These are phyloP conservation scores for Lithophane leautieri DNA, from an alignment of 2,888 invertebrate genomes.

Conservation along the genomic window DNA sequence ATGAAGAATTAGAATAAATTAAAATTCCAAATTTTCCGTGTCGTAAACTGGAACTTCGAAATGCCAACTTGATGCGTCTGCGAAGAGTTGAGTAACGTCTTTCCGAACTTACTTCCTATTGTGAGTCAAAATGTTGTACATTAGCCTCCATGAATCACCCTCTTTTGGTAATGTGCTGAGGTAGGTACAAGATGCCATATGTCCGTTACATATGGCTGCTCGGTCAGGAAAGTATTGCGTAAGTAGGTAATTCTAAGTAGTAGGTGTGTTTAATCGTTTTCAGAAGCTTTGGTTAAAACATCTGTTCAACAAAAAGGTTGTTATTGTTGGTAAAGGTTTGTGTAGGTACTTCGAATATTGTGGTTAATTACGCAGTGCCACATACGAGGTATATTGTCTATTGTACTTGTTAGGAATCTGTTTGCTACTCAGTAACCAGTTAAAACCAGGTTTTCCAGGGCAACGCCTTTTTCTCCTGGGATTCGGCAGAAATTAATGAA, in stretches of 20 bases:
- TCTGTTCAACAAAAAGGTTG: conserved; percentile 13
- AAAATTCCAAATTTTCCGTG: not conserved
- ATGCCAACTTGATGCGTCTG: conserved; percentile 51
- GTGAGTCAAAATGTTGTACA: conserved; percentile 58
- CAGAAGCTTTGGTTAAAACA: conserved; percentile 12
- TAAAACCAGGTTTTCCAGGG: not conserved
- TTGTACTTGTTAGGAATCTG: not conserved
- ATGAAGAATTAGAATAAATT: not conserved
- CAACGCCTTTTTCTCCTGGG: not conserved
- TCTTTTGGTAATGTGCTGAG: conserved; percentile 27
- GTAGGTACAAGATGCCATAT: conserved; percentile 22
- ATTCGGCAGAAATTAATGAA: not conserved
- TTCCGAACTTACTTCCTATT: conserved; percentile 58
- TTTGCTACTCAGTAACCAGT: not conserved
- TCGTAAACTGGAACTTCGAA: conserved; percentile 27
- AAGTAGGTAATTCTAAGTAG: conserved; percentile 15
- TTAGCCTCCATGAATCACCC: conserved; percentile 52
- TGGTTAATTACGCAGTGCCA: conserved; percentile 10
- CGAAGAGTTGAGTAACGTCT: conserved; percentile 51
- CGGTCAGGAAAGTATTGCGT: conserved; percentile 21
- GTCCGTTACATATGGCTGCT: conserved; percentile 13
- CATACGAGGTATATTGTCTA: not conserved
- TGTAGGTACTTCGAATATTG: not conserved
- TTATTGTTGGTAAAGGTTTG: not conserved
- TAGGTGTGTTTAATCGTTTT: conserved; percentile 15